Evolutionary conservation across 2,888 invertebrate species (phyloP).

Genomic region (Rhorus exstirpatorius): DNA sequence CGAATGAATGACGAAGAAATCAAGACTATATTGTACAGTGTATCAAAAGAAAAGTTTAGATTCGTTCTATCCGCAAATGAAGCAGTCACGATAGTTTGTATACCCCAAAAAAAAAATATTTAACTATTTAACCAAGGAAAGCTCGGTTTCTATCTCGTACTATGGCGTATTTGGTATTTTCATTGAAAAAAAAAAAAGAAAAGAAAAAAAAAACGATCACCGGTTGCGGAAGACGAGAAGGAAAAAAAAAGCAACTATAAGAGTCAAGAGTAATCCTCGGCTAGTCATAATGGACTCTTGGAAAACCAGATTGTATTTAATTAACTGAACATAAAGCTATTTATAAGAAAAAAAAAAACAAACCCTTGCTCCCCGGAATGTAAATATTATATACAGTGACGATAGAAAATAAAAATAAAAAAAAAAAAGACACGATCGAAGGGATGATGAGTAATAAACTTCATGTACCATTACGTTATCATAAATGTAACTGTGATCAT

Average conservation of each 20-base stretch:
- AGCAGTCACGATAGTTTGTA: conserved; percentile 67
- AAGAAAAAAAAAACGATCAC: conserved; percentile 71
- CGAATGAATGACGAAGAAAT: conserved; percentile 61
- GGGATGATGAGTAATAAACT: conserved; percentile 78
- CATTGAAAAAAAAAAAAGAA: conserved; percentile 60
- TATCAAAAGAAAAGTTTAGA: conserved; percentile 78
- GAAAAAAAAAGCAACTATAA: conserved; percentile 67
- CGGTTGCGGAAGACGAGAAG: conserved; percentile 70
- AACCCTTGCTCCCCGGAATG: conserved; percentile 72
- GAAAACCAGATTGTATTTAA: conserved; percentile 84
- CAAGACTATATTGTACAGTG: conserved; percentile 81
- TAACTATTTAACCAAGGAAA: conserved; percentile 67
- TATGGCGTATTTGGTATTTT: conserved; percentile 67
- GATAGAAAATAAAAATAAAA: too few relatives aligned
- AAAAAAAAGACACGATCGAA: conserved; percentile 58
- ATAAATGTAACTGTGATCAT: conserved; percentile 86
- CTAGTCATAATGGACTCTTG: conserved; percentile 83
- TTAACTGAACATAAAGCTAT: conserved; percentile 80
- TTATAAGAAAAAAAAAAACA: conserved; percentile 75
- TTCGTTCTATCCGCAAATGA: conserved; percentile 65
- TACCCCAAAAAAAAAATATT: conserved; percentile 55
- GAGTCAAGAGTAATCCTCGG: conserved; percentile 61
- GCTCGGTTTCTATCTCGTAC: conserved; percentile 68
- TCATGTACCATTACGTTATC: conserved; percentile 81
- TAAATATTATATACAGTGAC: conserved; percentile 82